Evolutionary conservation across 1,140 invertebrate species (phyloP).

Genomic region (Leptinotarsa lineolata): DNA sequence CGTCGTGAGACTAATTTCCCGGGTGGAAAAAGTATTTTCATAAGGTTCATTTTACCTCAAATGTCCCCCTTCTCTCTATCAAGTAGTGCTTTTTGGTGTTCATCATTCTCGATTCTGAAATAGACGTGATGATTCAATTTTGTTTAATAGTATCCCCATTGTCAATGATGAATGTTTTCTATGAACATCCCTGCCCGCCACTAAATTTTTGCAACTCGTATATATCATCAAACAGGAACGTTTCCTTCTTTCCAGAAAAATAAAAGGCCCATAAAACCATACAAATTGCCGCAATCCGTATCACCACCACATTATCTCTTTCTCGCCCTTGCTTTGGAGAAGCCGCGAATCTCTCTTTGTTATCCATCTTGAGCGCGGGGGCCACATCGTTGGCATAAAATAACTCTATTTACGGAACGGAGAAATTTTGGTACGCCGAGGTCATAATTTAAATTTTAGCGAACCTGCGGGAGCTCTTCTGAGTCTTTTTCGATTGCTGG

Average conservation of each 20-base stretch:
- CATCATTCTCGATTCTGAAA: no score
- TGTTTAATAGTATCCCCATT: no score
- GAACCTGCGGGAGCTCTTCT: background rate
- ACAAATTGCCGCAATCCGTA: background rate
- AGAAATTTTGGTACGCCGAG: conserved; percentile 6
- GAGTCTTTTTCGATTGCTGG: conserved; percentile 2
- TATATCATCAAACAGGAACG: background rate
- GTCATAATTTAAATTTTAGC: conserved; percentile 10
- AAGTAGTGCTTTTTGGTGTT: no score
- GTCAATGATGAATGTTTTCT: background rate
- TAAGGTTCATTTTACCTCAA: no score
- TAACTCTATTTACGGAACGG: conserved; percentile 11
- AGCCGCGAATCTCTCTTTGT: background rate
- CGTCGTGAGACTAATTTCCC: no score
- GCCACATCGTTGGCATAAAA: conserved; percentile 3
- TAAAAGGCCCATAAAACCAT: background rate
- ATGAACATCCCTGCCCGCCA: background rate
- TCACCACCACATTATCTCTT: conserved; percentile 1
- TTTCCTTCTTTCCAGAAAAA: background rate
- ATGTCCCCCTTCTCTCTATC: no score
- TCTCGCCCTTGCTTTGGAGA: background rate
- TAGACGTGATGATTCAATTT: no score
- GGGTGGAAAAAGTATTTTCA: no score
- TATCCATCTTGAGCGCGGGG: background rate
- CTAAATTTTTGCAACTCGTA: background rate